Percentiles rank a stretch among this genome's conserved stretches.
phyloP scores from a whole-genome alignment of 1,140 invertebrate species.

The Caerostris darwini region DNA sequence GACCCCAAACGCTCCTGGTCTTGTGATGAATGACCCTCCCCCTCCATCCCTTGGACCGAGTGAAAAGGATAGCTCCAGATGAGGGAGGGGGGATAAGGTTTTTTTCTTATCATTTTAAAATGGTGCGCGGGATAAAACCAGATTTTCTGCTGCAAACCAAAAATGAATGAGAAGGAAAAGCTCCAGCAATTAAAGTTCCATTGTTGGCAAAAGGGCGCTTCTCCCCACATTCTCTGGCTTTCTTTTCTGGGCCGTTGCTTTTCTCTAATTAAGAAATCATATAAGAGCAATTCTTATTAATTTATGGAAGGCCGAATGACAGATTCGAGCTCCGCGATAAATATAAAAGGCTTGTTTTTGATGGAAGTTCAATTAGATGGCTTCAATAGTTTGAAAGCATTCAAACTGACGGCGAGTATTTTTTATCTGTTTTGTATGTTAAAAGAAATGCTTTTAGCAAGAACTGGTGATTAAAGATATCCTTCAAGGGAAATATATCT shows the following conservation, averaged over 20 bases:
- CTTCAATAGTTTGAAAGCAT: conserved; percentile 6
- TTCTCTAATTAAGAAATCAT: conserved; percentile 74
- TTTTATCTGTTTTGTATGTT: background rate
- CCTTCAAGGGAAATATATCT: background rate
- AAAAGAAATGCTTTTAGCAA: background rate
- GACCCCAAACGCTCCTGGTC: conserved; percentile 69
- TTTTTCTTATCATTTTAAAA: conserved; percentile 69
- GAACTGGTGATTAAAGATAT: background rate
- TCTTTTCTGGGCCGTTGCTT: conserved; percentile 57
- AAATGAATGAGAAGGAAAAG: conserved; percentile 62
- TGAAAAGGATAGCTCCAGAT: conserved; percentile 30
- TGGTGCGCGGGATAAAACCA: conserved; percentile 72
- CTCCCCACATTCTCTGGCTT: background rate
- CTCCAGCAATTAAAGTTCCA: conserved; percentile 72
- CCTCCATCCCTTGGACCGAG: background rate
- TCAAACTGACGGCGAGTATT: background rate
- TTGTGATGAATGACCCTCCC: conserved; percentile 75
- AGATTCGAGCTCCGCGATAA: conserved; percentile 4
- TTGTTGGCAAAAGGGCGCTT: conserved; percentile 69
- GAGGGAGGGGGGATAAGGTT: conserved; percentile 28
- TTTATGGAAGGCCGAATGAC: conserved; percentile 61
- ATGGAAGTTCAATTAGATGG: conserved; percentile 27
- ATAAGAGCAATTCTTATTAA: conserved; percentile 74
- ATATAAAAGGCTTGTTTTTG: conserved; percentile 3
- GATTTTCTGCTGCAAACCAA: conserved; percentile 68